phyloP scores from a whole-genome alignment of 2,888 invertebrate genomes.

The Hemistola chrysoprasaria region DNA sequence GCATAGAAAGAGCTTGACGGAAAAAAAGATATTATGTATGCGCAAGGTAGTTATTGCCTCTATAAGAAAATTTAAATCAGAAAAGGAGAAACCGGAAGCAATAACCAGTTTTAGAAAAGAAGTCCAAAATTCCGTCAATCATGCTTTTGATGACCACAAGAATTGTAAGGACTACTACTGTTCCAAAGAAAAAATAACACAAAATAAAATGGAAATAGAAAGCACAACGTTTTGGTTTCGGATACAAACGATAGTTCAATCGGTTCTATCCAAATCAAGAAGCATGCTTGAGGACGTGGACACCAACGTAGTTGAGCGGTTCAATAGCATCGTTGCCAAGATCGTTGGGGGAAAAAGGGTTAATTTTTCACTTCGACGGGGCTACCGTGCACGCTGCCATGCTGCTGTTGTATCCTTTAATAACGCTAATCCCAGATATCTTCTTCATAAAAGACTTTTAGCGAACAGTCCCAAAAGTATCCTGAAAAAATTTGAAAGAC shows the following conservation, averaged over 20 bases:
- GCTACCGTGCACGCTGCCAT: slow-evolving; percentile 40
- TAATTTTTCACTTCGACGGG: slow-evolving; percentile 35
- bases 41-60: not conserved
- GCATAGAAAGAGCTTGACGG: not conserved
- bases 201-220: slow-evolving; percentile 6
- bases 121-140: not conserved
- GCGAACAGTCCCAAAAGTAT: slow-evolving; percentile 1
- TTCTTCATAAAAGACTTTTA: slow-evolving; percentile 21
- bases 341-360: slow-evolving; percentile 45
- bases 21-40: not conserved
- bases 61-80: not conserved
- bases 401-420: slow-evolving; percentile 43
- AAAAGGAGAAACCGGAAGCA: not conserved
- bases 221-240: slow-evolving; percentile 17
- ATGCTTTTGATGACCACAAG: slow-evolving; percentile 1
- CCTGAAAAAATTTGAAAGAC: slow-evolving; percentile 19
- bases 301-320: slow-evolving; percentile 39
- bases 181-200: not conserved
- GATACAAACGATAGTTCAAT: slow-evolving; percentile 12
- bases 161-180: slow-evolving; percentile 1
- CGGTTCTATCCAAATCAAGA: slow-evolving; percentile 16
- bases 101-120: not conserved
- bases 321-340: slow-evolving; percentile 39
- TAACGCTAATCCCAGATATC: not conserved
- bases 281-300: slow-evolving; percentile 30